Base-by-base conservation (phyloP, 2,113 vertebrate genomes). In the Corvus moneduloides region DNA sequence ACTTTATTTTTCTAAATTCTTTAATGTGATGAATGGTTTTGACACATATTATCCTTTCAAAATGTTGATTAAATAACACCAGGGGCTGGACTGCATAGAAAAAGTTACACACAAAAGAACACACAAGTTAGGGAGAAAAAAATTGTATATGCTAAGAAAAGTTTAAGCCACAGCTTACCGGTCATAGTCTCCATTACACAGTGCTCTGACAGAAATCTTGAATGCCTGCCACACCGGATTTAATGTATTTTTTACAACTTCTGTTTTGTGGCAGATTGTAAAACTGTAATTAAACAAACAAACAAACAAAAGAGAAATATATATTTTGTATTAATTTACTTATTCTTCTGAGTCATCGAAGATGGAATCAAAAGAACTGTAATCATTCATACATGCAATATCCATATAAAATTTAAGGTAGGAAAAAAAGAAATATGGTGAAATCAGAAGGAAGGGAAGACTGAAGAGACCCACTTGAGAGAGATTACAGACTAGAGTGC, bases 211-310 rank as follows among this genome's bases (percentile, higher is more conserved):
- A 1, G 99, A 98, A 84, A 99, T 98, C 96, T 99, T 99, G 96
- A 99, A 99, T 48, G 99, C 99, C 92, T 99, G 98, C 99, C 99
- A 99, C 78, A 99, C 99, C 1, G 99, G 99, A 96, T 99, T 99
- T 94, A 99, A 91, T 1, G 99, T 99, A 90, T 99, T 99, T 98
- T 99, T 99, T 94, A 99, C 93, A 28, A 99, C 98, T 96, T 99
- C 99, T 55, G 99, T 99, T 96, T 99, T 99, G 95, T 99, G 99
- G 96, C 99, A 99, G 95, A 99, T 99, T 82, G 99, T 99, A 96
- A 99, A 99, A 94, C 99, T 99, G 96, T 5, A 90, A 94, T 73
- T 37, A 46, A 48, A 64, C 16, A 41, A 64, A 28, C 51, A 44
- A 6, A 30, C 35, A 58, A 17, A 30, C 59, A 32, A 56, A 17